Percentiles rank a stretch among this genome's conserved stretches.
These are phyloP conservation scores for Synchiropus splendidus DNA, from an alignment of 2,113 vertebrate species.

Conservation along the genomic window DNA sequence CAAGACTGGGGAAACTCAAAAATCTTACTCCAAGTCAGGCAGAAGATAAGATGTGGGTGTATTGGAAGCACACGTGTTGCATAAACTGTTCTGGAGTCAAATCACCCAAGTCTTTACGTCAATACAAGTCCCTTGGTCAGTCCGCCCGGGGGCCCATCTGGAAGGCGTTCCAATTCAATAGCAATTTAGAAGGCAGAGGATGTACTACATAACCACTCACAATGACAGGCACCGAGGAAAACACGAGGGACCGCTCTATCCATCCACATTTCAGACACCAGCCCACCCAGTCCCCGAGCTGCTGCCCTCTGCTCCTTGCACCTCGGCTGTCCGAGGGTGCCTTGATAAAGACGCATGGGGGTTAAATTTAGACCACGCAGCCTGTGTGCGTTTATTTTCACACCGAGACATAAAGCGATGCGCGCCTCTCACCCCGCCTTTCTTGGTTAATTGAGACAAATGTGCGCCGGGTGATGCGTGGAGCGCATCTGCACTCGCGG, in stretches of 20 bases:
- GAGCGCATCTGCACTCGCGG: conserved; percentile 33
- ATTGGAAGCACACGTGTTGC: no score
- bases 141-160: conserved; percentile 43
- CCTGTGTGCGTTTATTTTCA: conserved; percentile 8
- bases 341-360: conserved; percentile 29
- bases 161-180: conserved; percentile 36
- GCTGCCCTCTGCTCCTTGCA: conserved; percentile 16
- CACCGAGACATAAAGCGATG: conserved; percentile 4
- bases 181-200: conserved; percentile 3
- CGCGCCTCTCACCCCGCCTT: conserved; percentile 1
- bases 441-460: conserved; percentile 45
- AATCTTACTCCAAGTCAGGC: no score
- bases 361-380: conserved; percentile 23
- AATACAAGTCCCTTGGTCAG: no score
- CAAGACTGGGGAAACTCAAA: no score
- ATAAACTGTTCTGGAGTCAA: no score
- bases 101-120: no score
- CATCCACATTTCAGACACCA: conserved; percentile 27
- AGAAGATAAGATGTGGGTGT: no score
- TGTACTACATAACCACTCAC: conserved; percentile 22
- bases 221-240: conserved; percentile 15
- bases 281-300: conserved; percentile 7
- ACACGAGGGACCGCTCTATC: conserved; percentile 16
- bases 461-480: conserved; percentile 38
- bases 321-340: conserved; percentile 11